A percentile compares a stretch with the other conserved stretches of the same genome.
Evolutionary conservation across 1,140 invertebrate species (phyloP).

Genomic region (Drosophila bipectinata): DNA sequence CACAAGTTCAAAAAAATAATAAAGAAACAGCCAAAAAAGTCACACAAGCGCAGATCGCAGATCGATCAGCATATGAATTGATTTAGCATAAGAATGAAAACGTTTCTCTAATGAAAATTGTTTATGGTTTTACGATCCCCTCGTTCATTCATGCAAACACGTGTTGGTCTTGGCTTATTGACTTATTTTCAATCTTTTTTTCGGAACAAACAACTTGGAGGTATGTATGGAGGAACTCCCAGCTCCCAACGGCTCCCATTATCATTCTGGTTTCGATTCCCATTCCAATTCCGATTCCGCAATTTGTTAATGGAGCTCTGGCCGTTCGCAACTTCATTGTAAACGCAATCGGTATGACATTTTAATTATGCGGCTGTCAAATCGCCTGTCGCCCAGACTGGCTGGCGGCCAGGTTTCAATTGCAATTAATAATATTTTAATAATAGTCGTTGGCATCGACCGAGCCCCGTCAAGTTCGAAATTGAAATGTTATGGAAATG

Average conservation of each 20-base stretch:
- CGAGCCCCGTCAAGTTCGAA: constrained; percentile 47
- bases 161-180: constrained; percentile 68
- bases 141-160: constrained; percentile 71
- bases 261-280: constrained; percentile 17
- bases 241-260: neutral
- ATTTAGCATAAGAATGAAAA: constrained; percentile 78
- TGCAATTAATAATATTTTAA: constrained; percentile 81
- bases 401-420: constrained; percentile 56
- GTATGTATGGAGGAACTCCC: neutral
- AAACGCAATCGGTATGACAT: constrained; percentile 65
- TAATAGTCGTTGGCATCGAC: constrained; percentile 72
- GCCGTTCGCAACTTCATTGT: constrained; percentile 53
- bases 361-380: constrained; percentile 81
- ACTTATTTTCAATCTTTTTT: constrained; percentile 47
- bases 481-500: constrained; percentile 70
- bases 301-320: constrained; percentile 72
- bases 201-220: neutral
- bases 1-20: constrained; percentile 65
- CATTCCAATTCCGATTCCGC: constrained; percentile 36
- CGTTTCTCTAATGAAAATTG: constrained; percentile 76
- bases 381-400: constrained; percentile 33
- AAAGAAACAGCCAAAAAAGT: constrained; percentile 15
- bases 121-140: constrained; percentile 56
- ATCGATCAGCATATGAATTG: constrained; percentile 78
- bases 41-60: constrained; percentile 19